Conservation (phyloP, 2,888 invertebrate genomes). For the Oegoconia quadripuncta region DNA sequence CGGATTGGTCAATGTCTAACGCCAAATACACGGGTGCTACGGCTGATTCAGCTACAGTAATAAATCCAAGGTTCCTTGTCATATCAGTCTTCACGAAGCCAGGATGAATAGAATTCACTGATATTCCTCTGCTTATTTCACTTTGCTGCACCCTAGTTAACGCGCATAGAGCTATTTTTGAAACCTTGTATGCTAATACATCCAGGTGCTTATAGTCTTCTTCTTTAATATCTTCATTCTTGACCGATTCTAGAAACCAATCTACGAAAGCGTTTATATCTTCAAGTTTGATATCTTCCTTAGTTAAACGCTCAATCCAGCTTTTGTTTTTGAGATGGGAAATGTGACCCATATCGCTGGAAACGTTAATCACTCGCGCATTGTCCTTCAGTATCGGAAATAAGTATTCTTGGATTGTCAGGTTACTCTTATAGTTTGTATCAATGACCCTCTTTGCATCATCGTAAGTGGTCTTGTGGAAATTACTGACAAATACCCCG, state of each 20-base stretch:
- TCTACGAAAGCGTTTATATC: conserved; percentile 29
- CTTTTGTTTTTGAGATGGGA: conserved; percentile 26
- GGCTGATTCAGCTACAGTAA: conserved; percentile 23
- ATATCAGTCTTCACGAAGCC: conserved; percentile 32
- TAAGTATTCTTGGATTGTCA: conserved; percentile 27
- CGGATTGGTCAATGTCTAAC: conserved; percentile 27
- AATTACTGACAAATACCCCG: conserved; percentile 22
- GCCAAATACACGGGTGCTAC: conserved; percentile 27
- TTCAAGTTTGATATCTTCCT: conserved; percentile 20
- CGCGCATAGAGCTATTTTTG: conserved; percentile 30
- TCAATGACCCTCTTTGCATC: conserved; percentile 31
- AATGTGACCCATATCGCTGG: conserved; percentile 32
- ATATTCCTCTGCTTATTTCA: conserved; percentile 25
- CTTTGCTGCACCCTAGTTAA: conserved; percentile 28
- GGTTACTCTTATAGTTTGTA: conserved; percentile 28
- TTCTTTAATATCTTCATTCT: conserved; percentile 21
- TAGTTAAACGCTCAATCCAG: conserved; percentile 29
- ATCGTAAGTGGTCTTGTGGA: conserved; percentile 25
- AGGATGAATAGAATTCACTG: conserved; percentile 32
- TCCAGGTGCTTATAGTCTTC: conserved; percentile 24
- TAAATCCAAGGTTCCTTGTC: conserved; percentile 22
- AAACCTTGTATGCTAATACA: conserved; percentile 26
- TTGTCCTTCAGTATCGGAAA: conserved; percentile 29
- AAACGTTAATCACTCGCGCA: conserved; percentile 30
- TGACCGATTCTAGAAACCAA: conserved; percentile 31